Base-by-base conservation (phyloP, 2,797 vertebrate species). In the Betta splendens region DNA sequence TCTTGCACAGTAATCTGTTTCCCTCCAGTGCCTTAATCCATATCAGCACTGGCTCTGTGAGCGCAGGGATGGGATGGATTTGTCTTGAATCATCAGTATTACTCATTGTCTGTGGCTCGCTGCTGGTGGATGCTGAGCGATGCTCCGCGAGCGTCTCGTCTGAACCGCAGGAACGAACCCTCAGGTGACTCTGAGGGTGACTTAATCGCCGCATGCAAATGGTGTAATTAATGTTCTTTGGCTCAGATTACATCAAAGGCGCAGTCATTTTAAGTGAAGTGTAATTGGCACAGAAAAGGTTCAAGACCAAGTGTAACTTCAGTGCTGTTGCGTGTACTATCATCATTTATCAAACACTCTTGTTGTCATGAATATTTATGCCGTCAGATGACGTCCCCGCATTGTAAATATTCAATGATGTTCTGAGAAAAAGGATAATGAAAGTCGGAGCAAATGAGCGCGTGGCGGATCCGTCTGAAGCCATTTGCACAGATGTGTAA, bases 141-240 rank as follows among this genome's bases (percentile, higher is more conserved):
- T 43, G 26, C 73, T 55, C 39, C 36, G 40, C 32, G 56, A 42
- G 50, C 65, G 76, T 73, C 52, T 6, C 36, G 33, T 62, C 67
- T 64, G 62, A 57, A 70, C 68, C 59, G 13, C n/a, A 35, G 69
- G 66, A 81, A 61, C 71, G 79, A 78, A 52, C 65, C 77, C 81
- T 35, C 48, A 67, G 77, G 83, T 75, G 67, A 78, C 70, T 71
- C 54, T 58, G 63, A 50, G n/a, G n/a, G n/a, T n/a, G n/a, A 72
- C 54, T 77, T 80, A 79, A 80, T 84, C 72, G 87, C 64, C 46
- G 77, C 59, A 85, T 84, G 80, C 75, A 81, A 85, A 88, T 83
- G 38, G 29, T 44, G 61, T 80, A 70, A 78, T 86, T 88, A 81
- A 75, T 39, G 62, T 50, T 54, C 57, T 72, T 77, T 68, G 54